Evolutionary conservation across 2,888 invertebrate genomes (phyloP).

Genomic region (Chromoteleia sp.): DNA sequence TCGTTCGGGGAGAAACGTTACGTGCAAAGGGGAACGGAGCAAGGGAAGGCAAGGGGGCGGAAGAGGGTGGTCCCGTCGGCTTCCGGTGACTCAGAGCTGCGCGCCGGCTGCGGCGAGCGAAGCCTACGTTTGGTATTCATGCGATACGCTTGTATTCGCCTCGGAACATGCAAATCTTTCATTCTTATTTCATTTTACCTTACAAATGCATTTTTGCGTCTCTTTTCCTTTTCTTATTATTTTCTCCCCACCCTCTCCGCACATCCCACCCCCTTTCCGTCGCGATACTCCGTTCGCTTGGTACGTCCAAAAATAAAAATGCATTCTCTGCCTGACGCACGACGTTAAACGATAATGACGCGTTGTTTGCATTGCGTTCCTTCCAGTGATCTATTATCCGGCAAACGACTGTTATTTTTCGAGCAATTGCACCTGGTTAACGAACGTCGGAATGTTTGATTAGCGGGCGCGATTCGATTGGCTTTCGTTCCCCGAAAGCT

Average conservation of each 20-base stretch:
- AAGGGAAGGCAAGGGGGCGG: conserved; percentile 72
- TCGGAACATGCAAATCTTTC: conserved; percentile 46
- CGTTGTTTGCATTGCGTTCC: background rate
- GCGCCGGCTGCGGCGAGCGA: conserved; percentile 67
- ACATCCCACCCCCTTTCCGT: too few species aligned
- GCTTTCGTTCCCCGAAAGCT: conserved; percentile 1
- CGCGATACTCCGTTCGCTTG: background rate
- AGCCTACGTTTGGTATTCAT: conserved; percentile 61
- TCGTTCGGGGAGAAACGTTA: conserved; percentile 44
- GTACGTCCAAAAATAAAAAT: background rate
- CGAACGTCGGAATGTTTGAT: conserved; percentile 29
- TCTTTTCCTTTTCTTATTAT: background rate
- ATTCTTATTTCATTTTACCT: conserved; percentile 5
- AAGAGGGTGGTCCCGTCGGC: conserved; percentile 78
- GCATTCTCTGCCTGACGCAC: background rate
- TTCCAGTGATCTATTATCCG: conserved; percentile 1
- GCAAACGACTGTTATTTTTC: conserved; percentile 7
- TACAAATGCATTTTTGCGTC: background rate
- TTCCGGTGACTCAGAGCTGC: conserved; percentile 83
- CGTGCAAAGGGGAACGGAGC: conserved; percentile 31
- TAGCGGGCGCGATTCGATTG: conserved; percentile 29
- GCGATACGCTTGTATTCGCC: conserved; percentile 36
- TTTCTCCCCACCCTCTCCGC: background rate
- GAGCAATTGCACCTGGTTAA: conserved; percentile 15
- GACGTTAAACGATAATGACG: background rate